These are phyloP conservation scores for Nematostella vectensis DNA, from an alignment of 92 coral and sea anemone genomes.

Conservation along the genomic window DNA sequence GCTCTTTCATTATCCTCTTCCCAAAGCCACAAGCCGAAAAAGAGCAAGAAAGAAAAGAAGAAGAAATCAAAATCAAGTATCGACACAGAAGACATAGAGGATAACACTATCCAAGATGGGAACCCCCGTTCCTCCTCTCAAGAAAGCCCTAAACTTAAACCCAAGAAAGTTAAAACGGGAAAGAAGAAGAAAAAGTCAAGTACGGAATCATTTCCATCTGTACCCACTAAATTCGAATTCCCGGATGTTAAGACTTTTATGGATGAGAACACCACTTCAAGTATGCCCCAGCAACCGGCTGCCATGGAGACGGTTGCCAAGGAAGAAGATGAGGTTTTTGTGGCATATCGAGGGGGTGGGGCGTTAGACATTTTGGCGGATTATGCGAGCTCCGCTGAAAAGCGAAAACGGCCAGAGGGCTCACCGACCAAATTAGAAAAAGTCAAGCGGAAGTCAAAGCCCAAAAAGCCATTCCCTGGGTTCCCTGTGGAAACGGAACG, in stretches of 20 bases:
- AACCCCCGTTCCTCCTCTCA: slow-evolving; percentile 20
- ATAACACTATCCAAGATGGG: slow-evolving; percentile 11
- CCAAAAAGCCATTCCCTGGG: neutral
- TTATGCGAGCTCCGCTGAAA: slow-evolving; percentile 51
- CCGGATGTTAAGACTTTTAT: slow-evolving; percentile 31
- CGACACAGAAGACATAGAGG: slow-evolving; percentile 20
- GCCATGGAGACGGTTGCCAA: slow-evolving; percentile 37
- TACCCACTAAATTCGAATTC: slow-evolving; percentile 35
- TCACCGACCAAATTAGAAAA: slow-evolving; percentile 54
- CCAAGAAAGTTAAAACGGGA: slow-evolving; percentile 58
- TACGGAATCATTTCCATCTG: slow-evolving; percentile 22
- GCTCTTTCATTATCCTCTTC: slow-evolving; percentile 6
- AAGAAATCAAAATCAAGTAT: slow-evolving; percentile 37
- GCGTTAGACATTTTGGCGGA: slow-evolving; percentile 78
- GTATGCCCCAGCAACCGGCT: slow-evolving; percentile 37
- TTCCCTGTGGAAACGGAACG: neutral
- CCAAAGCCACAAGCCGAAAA: slow-evolving; percentile 35
- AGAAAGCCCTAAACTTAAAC: slow-evolving; percentile 44
- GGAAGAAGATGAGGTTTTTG: slow-evolving; percentile 65
- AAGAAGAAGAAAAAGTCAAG: slow-evolving; percentile 47
- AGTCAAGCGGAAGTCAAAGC: slow-evolving; percentile 18
- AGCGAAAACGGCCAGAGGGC: slow-evolving; percentile 36
- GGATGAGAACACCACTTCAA: slow-evolving; percentile 24
- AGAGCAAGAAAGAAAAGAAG: slow-evolving; percentile 47
- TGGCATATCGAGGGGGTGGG: slow-evolving; percentile 32